phyloP scores from a whole-genome alignment of 2,797 vertebrate species.

The Pangasius mekongensis region DNA sequence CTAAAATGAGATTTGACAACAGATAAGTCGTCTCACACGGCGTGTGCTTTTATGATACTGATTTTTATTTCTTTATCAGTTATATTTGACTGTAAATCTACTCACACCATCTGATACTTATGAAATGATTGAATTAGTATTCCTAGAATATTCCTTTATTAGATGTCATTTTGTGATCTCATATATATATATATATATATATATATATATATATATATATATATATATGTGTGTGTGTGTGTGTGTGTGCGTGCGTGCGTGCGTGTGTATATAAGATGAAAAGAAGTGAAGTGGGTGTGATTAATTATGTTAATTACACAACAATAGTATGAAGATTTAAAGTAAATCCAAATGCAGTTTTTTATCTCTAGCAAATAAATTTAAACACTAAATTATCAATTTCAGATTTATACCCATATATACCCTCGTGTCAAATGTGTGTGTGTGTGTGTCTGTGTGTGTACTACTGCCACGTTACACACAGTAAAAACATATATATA shows the following conservation, averaged over 20 bases:
- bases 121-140: not conserved
- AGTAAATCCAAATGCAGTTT: not conserved
- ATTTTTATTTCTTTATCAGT: not conserved
- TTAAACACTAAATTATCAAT: not conserved
- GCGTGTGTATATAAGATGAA: not conserved
- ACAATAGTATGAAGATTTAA: not conserved
- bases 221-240: no score
- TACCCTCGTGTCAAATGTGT: not conserved
- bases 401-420: not conserved
- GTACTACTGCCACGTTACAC: not conserved
- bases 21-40: not conserved
- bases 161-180: not conserved
- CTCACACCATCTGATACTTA: not conserved
- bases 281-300: not conserved
- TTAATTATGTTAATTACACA: not conserved
- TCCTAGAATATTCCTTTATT: not conserved
- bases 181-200: no score
- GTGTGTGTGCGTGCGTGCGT: no score
- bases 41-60: not conserved
- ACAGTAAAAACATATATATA: not conserved
- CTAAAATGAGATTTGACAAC: not conserved
- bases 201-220: no score
- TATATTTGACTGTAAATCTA: not conserved
- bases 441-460: conserved; percentile 2
- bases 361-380: not conserved